phyloP scores from a whole-genome alignment of 2,113 vertebrate genomes.

The Xyrauchen texanus region DNA sequence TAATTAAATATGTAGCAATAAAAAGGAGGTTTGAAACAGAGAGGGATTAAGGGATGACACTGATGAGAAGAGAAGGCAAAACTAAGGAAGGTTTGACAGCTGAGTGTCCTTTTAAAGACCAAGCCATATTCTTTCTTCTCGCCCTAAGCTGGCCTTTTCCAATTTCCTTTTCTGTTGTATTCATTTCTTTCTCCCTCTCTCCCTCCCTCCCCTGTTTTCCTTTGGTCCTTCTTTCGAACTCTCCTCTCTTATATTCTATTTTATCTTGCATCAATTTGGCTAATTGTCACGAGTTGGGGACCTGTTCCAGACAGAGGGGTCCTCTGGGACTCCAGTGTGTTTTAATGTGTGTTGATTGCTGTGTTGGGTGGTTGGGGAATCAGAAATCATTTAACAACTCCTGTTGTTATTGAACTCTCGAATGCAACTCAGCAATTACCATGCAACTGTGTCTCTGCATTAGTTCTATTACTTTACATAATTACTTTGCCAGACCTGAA shows the following conservation, averaged over 20 bases:
- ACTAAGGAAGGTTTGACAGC: not conserved
- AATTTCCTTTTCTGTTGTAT: not conserved
- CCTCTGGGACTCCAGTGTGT: constrained; percentile 1
- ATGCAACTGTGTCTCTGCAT: constrained; percentile 3
- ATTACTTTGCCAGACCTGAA: constrained; percentile 4
- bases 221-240: not conserved
- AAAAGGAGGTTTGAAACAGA: not conserved
- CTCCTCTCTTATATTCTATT: not conserved
- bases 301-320: constrained; percentile 34
- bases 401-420: constrained; percentile 21
- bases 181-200: not conserved
- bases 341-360: constrained; percentile 24
- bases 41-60: not conserved
- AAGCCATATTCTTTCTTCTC: not conserved
- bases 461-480: constrained; percentile 23
- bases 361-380: constrained; percentile 5
- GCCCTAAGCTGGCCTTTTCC: not conserved
- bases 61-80: not conserved
- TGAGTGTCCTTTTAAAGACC: constrained; percentile 30
- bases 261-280: constrained; percentile 21
- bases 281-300: constrained; percentile 20
- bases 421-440: constrained; percentile 26
- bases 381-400: not conserved
- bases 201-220: not conserved
- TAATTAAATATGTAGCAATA: not conserved